Evolutionary conservation across 1,140 invertebrate species (phyloP), one percentile per base, ranked within the genome.

Genomic region (Drosophila parvula): DNA sequence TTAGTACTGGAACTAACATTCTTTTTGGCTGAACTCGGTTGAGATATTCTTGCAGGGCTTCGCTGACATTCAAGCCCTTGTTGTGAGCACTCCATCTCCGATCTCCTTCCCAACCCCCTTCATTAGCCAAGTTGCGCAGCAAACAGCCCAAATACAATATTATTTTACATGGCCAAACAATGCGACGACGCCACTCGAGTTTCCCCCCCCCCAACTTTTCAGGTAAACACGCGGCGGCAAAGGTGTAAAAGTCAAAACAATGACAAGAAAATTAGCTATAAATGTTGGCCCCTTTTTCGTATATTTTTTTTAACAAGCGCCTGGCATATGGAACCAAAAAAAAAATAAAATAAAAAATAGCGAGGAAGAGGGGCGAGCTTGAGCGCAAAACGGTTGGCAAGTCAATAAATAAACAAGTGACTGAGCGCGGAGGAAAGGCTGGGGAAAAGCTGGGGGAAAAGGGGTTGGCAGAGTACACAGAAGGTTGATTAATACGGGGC

Each of bases 91-190:
- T 18, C 16, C 5, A 2, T 9, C 32, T 16, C 51, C 32, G 10
- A 30, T 11, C 50, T 36, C 11, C 60, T 11, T 7, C 12, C 47
- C 48, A 32, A 40, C n/a, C 45, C 63, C 75, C 77, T 83, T 80
- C 81, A 77, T 83, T 80, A 83, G 77, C 67, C 81, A 47, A 62
- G 57, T 38, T 58, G 67, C 61, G 53, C 74, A 58, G 48, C 71
- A 75, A 78, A 76, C 78, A 77, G 50, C 43, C 56, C 73, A 81
- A 78, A 81, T 61, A 68, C 62, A 84, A 84, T 81, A 85, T 85
- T 84, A 85, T 84, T 84, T 81, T 84, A 85, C 81, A 85, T 59
- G 74, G 62, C 62, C 81, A 85, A 84, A 84, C 78, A 84, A 79
- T 64, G 63, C 63, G 62, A 56, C 63, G 77, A 56, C 63, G 77